Base-by-base conservation (phyloP, 1,140 invertebrate genomes). In the Microplitis mediator region DNA sequence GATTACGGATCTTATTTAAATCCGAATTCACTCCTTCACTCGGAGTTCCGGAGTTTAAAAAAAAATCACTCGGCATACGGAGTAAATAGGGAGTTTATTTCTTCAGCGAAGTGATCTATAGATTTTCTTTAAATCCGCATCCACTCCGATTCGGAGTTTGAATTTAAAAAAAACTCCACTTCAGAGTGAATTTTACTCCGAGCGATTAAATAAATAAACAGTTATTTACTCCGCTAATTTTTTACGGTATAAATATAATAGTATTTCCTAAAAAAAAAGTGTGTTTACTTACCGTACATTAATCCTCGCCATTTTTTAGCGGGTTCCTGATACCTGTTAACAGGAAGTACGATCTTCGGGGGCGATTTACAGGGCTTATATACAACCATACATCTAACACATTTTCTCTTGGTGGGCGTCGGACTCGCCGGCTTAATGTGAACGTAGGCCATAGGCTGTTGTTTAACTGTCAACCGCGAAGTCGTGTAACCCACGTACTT, bases 391-490 rank as follows among this genome's bases (percentile, higher is more conserved):
- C 85, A 86, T 14, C 77, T 76, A 69, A 82, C 73, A 74, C 86
- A 87, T 68, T 85, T 86, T 69, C 81, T 79, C 39, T 76, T 80
- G 54, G 80, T 62, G 60, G 79, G 71, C 36, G 79, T 36, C 50
- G 78, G 75, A 79, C 68, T 60, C 52, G 77, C 51, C 31, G 84
- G 82, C 54, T 83, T 81, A 54, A 87, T 86, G 70, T 85, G 80
- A 56, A 87, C 82, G 68, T 84, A 86, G 5, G 86, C 86, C 79
- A 84, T 79, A 4, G 85, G 85, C 60, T 65, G 70, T 66, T 72
- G 70, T 77, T 77, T 71, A 31, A 50, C 51, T 39, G 68, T 75
- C 32, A 68, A 71, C 35, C 52, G 68, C 65, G 65, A 67, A 50
- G 68, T 63, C 16, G 39, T 69, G 54, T 69, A 71, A 54, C 62